phyloP scores from a whole-genome alignment of 2,797 vertebrate genomes.

The Arctocebus calabarensis region DNA sequence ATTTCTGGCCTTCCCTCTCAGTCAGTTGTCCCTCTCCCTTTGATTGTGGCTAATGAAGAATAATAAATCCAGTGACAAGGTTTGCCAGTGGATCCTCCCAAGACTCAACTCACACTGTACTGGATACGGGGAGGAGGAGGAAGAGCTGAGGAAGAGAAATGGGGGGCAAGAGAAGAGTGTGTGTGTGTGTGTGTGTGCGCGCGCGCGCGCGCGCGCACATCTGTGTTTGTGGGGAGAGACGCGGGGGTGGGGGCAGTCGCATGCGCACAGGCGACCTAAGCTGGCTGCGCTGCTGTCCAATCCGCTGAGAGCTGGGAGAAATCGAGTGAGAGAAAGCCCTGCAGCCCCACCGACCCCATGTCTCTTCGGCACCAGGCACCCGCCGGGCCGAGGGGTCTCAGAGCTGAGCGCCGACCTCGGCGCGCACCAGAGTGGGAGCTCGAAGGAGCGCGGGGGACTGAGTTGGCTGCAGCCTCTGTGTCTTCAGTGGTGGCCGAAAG shows the following conservation, averaged over 20 bases:
- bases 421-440: neutral
- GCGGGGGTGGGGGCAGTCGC: constrained; percentile 53
- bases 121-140: neutral
- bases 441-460: neutral
- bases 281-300: constrained; percentile 81
- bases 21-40: constrained; percentile 65
- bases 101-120: constrained; percentile 62
- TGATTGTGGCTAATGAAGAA: constrained; percentile 92
- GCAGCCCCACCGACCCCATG: constrained; percentile 63
- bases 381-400: constrained; percentile 60
- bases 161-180: constrained; percentile 64
- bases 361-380: constrained; percentile 77
- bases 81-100: constrained; percentile 87
- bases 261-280: constrained; percentile 78
- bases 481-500: neutral
- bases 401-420: constrained; percentile 21
- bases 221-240: constrained; percentile 74
- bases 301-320: constrained; percentile 84
- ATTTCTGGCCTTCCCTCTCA: constrained; percentile 73
- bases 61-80: constrained; percentile 92
- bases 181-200: neutral
- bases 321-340: constrained; percentile 80
- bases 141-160: constrained; percentile 51
- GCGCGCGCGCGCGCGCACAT: constrained; percentile 19
- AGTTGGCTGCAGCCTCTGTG: neutral